Evolutionary conservation across 2,797 vertebrate species (phyloP), one percentile per base, ranked within the genome.

Genomic region (Agapornis canus): DNA sequence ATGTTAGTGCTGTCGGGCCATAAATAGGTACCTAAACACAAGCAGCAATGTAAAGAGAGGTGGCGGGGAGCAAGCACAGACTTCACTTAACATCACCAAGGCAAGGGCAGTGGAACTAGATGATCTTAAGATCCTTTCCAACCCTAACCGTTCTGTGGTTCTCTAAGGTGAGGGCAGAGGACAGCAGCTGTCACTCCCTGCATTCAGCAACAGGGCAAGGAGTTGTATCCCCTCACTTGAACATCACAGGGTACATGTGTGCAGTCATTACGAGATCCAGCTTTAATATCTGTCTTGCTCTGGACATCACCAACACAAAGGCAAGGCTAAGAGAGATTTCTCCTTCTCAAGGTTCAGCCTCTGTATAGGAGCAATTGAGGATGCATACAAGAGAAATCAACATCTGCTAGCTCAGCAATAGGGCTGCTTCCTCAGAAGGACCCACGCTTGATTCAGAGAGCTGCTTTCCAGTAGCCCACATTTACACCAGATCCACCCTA

Each of bases 221-320:
- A 9, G 11, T 6, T 37, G 49, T 43, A 6, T 8, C 13, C 49
- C 2, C 48, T 45, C 23, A 0, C 73, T 4, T 32, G 90, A 79
- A 10, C 79, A 17, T 47, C 47, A 3, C 43, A 27, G 3, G 2
- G 0, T 26, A 0, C 0, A 0, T 40, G 52, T 8, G 13, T n/a
- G 48, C 32, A 27, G 49, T 15, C 56, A 57, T 57, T 2, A 4
- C 61, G 48, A 91, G 16, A 32, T 39, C 31, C 1, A 7, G 7
- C 14, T 22, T 65, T 37, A 21, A 0, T 21, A 10, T 32, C 27
- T 4, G 4, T 40, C 78, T 45, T 47, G 64, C 13, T 69, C 40
- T 82, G 47, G 86, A 6, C n/a, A 47, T 52, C 51, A 14, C 26
- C 56, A 64, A 9, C 3, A 11, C 52, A 61, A 40, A 43, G 52